Conservation (phyloP, 1,140 invertebrate species). For the Tachypleus tridentatus region DNA sequence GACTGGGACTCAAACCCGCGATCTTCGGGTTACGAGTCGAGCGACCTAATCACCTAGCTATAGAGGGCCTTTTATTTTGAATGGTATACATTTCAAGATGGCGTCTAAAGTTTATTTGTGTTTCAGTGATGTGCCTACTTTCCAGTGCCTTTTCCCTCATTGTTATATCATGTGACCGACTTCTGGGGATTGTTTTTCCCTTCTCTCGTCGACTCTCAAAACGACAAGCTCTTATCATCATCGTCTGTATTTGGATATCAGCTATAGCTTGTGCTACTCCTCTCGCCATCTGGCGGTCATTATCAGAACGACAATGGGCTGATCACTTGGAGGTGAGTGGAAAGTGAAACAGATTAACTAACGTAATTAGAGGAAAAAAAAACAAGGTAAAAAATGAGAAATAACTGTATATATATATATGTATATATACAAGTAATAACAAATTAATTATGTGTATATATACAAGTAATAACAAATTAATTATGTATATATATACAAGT, state of each 20-base stretch:
- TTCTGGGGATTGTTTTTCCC: slow-evolving; percentile 62
- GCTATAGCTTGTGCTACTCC: slow-evolving; percentile 47
- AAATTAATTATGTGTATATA: background rate
- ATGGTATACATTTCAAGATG: too few relatives aligned
- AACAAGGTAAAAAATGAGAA: background rate
- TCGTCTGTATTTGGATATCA: slow-evolving; percentile 51
- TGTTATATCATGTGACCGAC: slow-evolving; percentile 63
- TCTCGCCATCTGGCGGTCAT: slow-evolving; percentile 48
- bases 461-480: background rate
- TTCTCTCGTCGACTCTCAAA: slow-evolving; percentile 49
- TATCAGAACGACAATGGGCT: slow-evolving; percentile 52
- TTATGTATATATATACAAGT: background rate
- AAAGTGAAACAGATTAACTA: background rate
- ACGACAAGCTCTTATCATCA: slow-evolving; percentile 44
- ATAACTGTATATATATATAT: background rate
- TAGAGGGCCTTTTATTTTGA: too few relatives aligned
- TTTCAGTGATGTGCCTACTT: slow-evolving; percentile 48
- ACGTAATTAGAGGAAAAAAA: background rate
- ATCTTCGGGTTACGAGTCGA: too few relatives aligned
- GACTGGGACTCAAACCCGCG: too few relatives aligned
- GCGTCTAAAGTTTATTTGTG: too few relatives aligned
- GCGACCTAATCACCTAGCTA: too few relatives aligned
- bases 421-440: background rate
- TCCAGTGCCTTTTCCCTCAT: slow-evolving; percentile 62
- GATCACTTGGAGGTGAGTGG: slow-evolving; percentile 31